Evolutionary conservation across 1,140 invertebrate genomes (phyloP).

Genomic region (Solen grandis): DNA sequence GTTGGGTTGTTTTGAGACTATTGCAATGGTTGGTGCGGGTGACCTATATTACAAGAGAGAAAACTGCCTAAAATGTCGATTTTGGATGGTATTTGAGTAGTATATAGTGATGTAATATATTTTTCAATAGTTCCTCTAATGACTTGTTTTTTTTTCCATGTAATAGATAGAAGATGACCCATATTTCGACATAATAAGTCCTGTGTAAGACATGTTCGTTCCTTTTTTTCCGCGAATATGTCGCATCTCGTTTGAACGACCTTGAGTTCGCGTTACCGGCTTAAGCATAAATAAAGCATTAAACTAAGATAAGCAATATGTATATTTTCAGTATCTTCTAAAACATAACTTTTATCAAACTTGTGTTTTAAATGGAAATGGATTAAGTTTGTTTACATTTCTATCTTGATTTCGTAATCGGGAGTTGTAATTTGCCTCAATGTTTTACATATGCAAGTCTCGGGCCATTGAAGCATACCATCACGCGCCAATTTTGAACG

Average conservation of each 20-base stretch:
- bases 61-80: no score
- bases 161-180: constrained; percentile 9
- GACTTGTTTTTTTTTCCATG: background rate
- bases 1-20: no score
- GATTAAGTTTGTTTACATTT: background rate
- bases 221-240: constrained; percentile 51
- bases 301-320: background rate
- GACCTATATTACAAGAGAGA: no score
- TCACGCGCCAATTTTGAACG: constrained; percentile 80
- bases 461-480: constrained; percentile 61
- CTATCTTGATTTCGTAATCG: background rate
- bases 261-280: constrained; percentile 14
- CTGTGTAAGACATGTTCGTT: constrained; percentile 44
- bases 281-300: background rate
- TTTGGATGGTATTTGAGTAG: background rate
- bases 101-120: background rate
- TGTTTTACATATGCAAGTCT: constrained; percentile 37
- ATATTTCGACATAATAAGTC: background rate
- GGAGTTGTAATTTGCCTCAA: background rate
- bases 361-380: background rate
- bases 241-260: constrained; percentile 47
- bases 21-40: no score
- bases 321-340: background rate
- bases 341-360: background rate
- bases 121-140: background rate